These are phyloP conservation scores for Thalassophryne amazonica DNA, from an alignment of 2,797 vertebrate genomes.

Conservation along the genomic window DNA sequence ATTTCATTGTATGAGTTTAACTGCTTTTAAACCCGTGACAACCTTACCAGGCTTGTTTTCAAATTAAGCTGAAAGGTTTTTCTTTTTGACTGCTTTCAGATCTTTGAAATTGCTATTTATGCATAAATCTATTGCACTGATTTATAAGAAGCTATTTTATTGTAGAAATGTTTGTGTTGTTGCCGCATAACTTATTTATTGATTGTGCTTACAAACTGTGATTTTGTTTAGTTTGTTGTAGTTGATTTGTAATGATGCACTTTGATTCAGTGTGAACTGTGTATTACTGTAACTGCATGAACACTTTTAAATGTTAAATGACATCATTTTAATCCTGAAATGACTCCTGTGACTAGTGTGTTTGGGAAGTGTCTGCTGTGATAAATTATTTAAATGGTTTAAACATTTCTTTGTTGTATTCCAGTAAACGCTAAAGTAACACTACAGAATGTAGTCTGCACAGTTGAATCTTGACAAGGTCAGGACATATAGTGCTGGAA, in stretches of 20 bases:
- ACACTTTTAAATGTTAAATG: constrained; percentile 68
- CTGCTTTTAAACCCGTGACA: constrained; percentile 85
- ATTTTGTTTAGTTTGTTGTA: constrained; percentile 87
- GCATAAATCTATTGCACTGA: constrained; percentile 98
- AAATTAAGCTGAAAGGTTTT: constrained; percentile 52
- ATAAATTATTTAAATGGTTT: constrained; percentile 46
- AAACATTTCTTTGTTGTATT: constrained; percentile 19
- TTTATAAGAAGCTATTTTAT: constrained; percentile 89
- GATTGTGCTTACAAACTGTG: constrained; percentile 74
- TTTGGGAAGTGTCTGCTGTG: constrained; percentile 59
- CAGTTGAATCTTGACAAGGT: constrained; percentile 16
- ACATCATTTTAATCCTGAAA: constrained; percentile 61
- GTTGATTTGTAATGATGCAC: constrained; percentile 92
- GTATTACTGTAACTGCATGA: constrained; percentile 78
- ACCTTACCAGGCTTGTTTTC: constrained; percentile 85
- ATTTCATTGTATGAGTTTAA: constrained; percentile 69
- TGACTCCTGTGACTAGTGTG: constrained; percentile 56
- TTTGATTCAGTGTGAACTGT: constrained; percentile 90
- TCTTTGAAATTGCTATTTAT: constrained; percentile 92
- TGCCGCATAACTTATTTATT: constrained; percentile 58
- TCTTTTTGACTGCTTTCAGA: constrained; percentile 76
- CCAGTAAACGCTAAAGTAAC: constrained; percentile 25
- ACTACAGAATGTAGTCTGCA: constrained; percentile 43
- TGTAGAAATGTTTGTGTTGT: constrained; percentile 89
- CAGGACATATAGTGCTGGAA: constrained; percentile 5